These are phyloP conservation scores for Drosophila tristis DNA, from an alignment of 1,140 invertebrate species.

Conservation along the genomic window DNA sequence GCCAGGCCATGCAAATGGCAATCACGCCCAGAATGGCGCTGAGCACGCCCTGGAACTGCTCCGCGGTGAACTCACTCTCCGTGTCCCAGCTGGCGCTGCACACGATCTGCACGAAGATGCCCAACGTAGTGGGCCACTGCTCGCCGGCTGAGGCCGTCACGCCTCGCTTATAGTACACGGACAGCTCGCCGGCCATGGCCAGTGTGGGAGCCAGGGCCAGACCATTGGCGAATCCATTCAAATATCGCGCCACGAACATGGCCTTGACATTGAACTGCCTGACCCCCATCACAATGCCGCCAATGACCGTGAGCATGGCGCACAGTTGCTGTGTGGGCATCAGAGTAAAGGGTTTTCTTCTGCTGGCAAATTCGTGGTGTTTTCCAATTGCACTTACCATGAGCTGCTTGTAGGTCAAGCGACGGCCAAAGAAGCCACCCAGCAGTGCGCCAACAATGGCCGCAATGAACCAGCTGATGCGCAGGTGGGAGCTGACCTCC, in stretches of 20 bases:
- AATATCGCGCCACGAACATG: slow-evolving; percentile 50
- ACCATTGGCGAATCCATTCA: slow-evolving; percentile 68
- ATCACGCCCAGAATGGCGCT: slow-evolving; percentile 43
- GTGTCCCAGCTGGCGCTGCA: slow-evolving; percentile 38
- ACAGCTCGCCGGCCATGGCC: slow-evolving; percentile 55
- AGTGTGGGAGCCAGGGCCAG: slow-evolving; percentile 52
- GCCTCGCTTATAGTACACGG: slow-evolving; percentile 63
- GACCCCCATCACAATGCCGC: slow-evolving; percentile 40
- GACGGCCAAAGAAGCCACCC: slow-evolving; percentile 16
- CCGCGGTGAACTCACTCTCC: slow-evolving; percentile 37
- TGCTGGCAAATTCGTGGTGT: too few relatives aligned
- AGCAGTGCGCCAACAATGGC: slow-evolving; percentile 54
- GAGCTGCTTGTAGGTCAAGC: slow-evolving; percentile 45
- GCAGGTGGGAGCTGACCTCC: slow-evolving; percentile 42
- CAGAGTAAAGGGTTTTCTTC: neutral
- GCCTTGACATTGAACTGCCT: slow-evolving; percentile 19
- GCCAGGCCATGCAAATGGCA: slow-evolving; percentile 44
- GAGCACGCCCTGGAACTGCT: slow-evolving; percentile 57
- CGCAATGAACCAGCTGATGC: slow-evolving; percentile 58
- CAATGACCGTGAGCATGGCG: slow-evolving; percentile 46
- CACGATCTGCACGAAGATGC: slow-evolving; percentile 68
- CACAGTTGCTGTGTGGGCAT: slow-evolving; percentile 48
- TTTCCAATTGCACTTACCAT: slow-evolving; percentile 37
- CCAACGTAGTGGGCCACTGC: slow-evolving; percentile 52
- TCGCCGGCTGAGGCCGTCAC: slow-evolving; percentile 44